These are phyloP conservation scores for Remorina albescens DNA, from an alignment of 2,797 vertebrate species.

Conservation along the genomic window DNA sequence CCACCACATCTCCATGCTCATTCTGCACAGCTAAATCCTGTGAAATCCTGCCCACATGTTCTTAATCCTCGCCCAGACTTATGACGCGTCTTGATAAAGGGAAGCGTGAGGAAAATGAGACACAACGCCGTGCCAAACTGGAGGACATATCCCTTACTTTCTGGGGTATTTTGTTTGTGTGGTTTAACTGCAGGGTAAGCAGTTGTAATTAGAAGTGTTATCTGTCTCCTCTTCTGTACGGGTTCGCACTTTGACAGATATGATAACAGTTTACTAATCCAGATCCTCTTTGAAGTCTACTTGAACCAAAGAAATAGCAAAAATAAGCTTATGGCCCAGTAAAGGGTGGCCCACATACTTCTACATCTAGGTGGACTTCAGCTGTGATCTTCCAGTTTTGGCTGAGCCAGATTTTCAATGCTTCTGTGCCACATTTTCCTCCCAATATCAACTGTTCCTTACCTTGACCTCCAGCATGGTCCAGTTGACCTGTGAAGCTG, in stretches of 20 bases:
- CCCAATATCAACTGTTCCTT: conserved; percentile 41
- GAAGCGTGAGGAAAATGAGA: conserved; percentile 33
- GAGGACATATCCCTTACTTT: conserved; percentile 12
- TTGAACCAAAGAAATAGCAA: no score
- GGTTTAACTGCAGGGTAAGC: neutral
- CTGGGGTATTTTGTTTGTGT: neutral
- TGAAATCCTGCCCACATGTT: conserved; percentile 65
- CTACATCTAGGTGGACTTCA: no score
- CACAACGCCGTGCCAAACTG: neutral
- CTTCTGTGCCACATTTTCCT: neutral
- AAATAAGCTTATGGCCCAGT: no score
- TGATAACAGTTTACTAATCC: neutral
- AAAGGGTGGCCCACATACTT: no score
- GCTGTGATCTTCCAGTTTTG: no score
- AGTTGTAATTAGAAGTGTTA: neutral
- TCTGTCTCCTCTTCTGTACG: neutral
- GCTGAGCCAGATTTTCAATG: no score
- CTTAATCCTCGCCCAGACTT: conserved; percentile 55
- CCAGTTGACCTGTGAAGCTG: conserved; percentile 91
- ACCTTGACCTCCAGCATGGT: conserved; percentile 90
- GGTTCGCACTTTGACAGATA: neutral
- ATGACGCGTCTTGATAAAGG: conserved; percentile 29
- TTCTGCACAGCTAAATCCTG: conserved; percentile 59
- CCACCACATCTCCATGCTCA: conserved; percentile 34
- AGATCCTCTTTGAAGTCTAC: conserved; percentile 1